Evolutionary conservation across 2,888 invertebrate species (phyloP).

Genomic region (Campopleginae sp.): DNA sequence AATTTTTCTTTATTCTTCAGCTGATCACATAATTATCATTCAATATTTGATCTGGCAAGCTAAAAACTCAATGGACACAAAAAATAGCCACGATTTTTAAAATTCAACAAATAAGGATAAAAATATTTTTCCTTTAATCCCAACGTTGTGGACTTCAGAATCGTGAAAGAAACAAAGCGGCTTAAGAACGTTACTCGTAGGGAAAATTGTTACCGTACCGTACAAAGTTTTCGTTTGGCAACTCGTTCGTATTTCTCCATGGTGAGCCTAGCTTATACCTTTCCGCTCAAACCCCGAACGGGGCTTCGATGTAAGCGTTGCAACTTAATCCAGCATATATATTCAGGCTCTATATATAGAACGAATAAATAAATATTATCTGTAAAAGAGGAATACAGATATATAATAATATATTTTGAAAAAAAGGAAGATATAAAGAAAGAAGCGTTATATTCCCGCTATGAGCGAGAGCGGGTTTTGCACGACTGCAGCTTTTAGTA

Average conservation of each 20-base stretch:
- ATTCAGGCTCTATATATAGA: conserved; percentile 10
- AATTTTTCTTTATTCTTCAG: too few relatives aligned
- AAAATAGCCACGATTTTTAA: too few relatives aligned
- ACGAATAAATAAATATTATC: conserved; percentile 29
- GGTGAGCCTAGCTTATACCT: not conserved
- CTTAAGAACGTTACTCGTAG: too few relatives aligned
- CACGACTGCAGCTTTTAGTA: conserved; percentile 61
- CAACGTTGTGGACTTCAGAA: too few relatives aligned
- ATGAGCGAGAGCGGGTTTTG: conserved; percentile 56
- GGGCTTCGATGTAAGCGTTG: conserved; percentile 8
- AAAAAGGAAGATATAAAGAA: not conserved
- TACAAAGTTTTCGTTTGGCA: not conserved
- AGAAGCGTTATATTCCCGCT: conserved; percentile 51
- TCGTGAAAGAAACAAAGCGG: not conserved
- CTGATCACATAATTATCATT: too few relatives aligned
- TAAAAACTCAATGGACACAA: too few relatives aligned
- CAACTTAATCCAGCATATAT: conserved; percentile 6
- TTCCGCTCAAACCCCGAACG: conserved; percentile 19
- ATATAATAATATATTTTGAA: not conserved
- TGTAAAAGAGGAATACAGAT: not conserved
- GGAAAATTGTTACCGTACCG: not conserved
- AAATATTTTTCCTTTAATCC: too few relatives aligned
- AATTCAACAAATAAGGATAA: too few relatives aligned
- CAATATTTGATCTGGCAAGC: too few relatives aligned
- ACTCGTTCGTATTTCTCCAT: conserved; percentile 6